Base-by-base conservation (phyloP, 1,140 invertebrate genomes). In the Caenorhabditis remanei region DNA sequence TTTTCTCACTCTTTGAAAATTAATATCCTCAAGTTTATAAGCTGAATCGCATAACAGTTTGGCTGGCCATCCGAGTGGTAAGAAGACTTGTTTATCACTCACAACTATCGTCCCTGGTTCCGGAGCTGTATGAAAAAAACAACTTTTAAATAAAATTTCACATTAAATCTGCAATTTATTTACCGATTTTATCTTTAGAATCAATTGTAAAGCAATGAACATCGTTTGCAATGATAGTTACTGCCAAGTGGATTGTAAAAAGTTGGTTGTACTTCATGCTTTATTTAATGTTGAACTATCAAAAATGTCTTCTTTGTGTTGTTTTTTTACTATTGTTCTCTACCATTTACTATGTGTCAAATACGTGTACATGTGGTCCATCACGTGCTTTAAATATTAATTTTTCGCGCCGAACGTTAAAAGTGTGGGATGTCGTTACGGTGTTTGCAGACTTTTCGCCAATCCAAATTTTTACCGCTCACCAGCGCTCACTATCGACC, bases 101-200 rank as follows among this genome's bases (percentile, higher is more conserved):
- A 79, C 43, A 79, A 79, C 46, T 13, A 50, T 3, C n/a, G 46
- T 24, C 11, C 41, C 46, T 8, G 46, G 46, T 79, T 79, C 71
- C 46, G 53, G 9, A 24, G 46, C 71, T 79, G 65, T 1, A 71
- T 46, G 32, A 40, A 24, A 40, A 40, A 41, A 41, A 67, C 40
- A 9, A 13, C 21, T 19, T 19, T 71, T 41, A 21, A 14, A 63
- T 65, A 40, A 65, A 46, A 7, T 65, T 65, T 46, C 13, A n/a
- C n/a, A n/a, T n/a, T n/a, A 48, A 46, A 32, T 19, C 40, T 19
- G 40, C 13, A 9, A 61, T 61, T 61, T 32, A 16, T 14, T 79
- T 53, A 79, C 71, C 71, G 7, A 79, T 79, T 79, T 50, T 79
- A 21, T 79, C 71, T 11, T 14, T 5, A 21, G 71, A 79, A 21